Evolutionary conservation across 1,140 invertebrate genomes (phyloP), one percentile per base, ranked within the genome.

Genomic region (Muscidifurax raptorellus): DNA sequence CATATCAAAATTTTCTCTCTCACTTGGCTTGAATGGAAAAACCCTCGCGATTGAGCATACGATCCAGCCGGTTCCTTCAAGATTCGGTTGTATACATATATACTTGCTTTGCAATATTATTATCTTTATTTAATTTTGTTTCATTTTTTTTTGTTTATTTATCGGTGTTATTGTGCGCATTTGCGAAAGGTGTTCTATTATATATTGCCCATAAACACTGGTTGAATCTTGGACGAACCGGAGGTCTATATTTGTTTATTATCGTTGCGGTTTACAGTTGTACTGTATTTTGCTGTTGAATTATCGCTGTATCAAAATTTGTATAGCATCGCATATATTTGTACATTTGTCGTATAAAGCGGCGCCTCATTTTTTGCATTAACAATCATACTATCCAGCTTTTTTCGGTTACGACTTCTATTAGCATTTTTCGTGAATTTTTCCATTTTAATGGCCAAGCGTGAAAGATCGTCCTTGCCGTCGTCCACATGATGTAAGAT

Each of bases 21-120:
- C 90, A 90, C 89, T 92, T 92, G 90, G 91, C 91, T 92, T 92
- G 92, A 92, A 92, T 92, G 92, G 92, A 92, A 92, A 92, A 92
- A 92, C 91, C 88, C 22, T 83, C 82, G 18, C 72, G 79, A 74
- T 66, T 59, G 36, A 74, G 13, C 13, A 59, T n/a, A 76, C 47
- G 30, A 25, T 15, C 27, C 15, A 10, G 9, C n/a, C 25, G 74
- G 40, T 76, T 47, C 74, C 40, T 44, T 47, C n/a, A 9, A 47
- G 40, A 47, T 47, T 76, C 40, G 18, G 13, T 74, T 36, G 2
- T n/a, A 7, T 59, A 59, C 6, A 59, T n/a, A 6, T 47, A 47
- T 59, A 59, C 6, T 22, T 59, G 22, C 22, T 59, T 59, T 4
- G 52, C 44, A 47, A 0, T n/a, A 59, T 22, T 59, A 7, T 59